Evolutionary conservation across 1,140 invertebrate genomes (phyloP).

Genomic region (Subanguina moxae): DNA sequence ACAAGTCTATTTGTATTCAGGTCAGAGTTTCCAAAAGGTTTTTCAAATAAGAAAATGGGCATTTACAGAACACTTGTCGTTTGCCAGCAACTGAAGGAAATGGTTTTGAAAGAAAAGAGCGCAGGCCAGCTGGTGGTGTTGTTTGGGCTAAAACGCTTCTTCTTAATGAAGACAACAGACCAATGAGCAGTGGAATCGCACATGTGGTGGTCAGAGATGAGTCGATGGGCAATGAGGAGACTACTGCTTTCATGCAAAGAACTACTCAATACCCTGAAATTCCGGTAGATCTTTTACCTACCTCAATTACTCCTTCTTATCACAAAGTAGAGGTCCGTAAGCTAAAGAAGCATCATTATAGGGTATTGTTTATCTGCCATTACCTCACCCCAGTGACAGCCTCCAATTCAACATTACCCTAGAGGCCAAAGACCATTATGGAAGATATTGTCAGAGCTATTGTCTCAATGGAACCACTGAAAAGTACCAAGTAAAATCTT

Average conservation of each 20-base stretch:
- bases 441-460: constrained; percentile 57
- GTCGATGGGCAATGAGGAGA: constrained; percentile 14
- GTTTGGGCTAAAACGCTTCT: constrained; percentile 58
- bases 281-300: no score
- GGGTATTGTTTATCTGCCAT: constrained; percentile 53
- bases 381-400: constrained; percentile 48
- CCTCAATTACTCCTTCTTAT: no score
- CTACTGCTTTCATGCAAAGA: constrained; percentile 43
- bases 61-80: constrained; percentile 38
- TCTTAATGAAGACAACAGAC: constrained; percentile 39
- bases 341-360: no score
- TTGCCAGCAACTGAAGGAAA: constrained; percentile 49
- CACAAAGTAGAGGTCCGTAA: no score
- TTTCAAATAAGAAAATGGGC: not conserved
- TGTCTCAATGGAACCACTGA: constrained; percentile 51
- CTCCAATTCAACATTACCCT: constrained; percentile 41
- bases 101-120: constrained; percentile 34
- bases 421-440: constrained; percentile 54
- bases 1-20: constrained; percentile 53
- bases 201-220: constrained; percentile 43
- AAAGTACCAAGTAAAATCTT: constrained; percentile 48
- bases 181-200: constrained; percentile 49
- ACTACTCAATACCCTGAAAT: constrained; percentile 49
- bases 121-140: constrained; percentile 18
- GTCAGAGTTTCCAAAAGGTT: constrained; percentile 9